Base-by-base conservation (phyloP, 2,888 invertebrate species). In the Xestia xanthographa region DNA sequence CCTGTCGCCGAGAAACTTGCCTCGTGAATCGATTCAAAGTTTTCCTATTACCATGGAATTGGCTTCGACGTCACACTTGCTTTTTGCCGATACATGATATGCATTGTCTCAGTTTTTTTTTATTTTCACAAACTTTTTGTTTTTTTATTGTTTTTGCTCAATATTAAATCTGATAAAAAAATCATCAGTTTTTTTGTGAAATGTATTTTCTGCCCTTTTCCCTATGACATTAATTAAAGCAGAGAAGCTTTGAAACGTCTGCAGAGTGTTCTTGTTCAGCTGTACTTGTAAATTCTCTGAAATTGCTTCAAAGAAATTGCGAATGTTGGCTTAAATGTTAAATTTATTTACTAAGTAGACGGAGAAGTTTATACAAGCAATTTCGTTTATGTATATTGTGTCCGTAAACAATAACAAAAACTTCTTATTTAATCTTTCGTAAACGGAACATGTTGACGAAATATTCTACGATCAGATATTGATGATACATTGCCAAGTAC, bases 41-140 rank as follows among this genome's bases (percentile, higher is more conserved):
- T 95, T 93, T 93, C 92, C 92, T 91, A 93, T 94, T 93, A 93
- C 90, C 86, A 86, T 83, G 87, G 89, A 89, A 92, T 93, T 91
- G 92, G 91, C 89, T 92, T 79, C 87, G 83, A 86, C 85, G 82
- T 86, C 88, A 88, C 86, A 87, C 86, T 91, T 91, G 90, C 93
- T 92, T 92, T 73, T 91, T 90, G 86, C 20, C 38, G 41, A 79
- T 76, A 79, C 75, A 66, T 60, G 5, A 34, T 34, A 74, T 63
- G 58, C 70, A 75, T 73, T 69, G 67, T 77, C 20, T 76, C 38
- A 53, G 20, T 56, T 65, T 43, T 63, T 45, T 58, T 26, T 56
- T 12, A n/a, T n/a, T 14, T 78, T 62, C 66, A 29, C 43, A 65
- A 70, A 60, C 41, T 20, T 34, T 1, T 14, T 2, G 3, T 6